A percentile compares a stretch with the other conserved stretches of the same genome.
Evolutionary conservation across 2,797 vertebrate genomes (phyloP).

Genomic region (Prunella strophiata): DNA sequence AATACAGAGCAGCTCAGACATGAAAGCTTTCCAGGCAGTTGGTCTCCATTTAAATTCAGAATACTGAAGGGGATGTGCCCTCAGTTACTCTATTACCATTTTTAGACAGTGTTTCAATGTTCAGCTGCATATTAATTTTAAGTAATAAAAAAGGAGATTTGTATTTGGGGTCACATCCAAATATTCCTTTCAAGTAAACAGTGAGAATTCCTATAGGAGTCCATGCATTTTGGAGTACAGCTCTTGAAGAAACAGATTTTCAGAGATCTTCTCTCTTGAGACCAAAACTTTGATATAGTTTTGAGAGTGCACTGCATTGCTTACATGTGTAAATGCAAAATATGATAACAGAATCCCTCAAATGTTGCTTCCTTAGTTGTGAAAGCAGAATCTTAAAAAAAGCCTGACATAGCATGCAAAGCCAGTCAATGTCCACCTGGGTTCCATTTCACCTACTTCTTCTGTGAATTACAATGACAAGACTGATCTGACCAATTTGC

Average conservation of each 20-base stretch:
- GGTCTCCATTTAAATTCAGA: constrained; percentile 60
- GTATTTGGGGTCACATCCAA: not conserved
- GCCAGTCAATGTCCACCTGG: not conserved
- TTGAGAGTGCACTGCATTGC: not conserved
- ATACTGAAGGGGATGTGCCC: not conserved
- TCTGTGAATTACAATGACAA: not conserved
- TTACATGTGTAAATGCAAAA: not conserved
- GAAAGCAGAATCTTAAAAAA: not conserved
- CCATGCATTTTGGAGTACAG: not conserved
- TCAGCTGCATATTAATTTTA: constrained; percentile 45
- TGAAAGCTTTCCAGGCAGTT: constrained; percentile 33
- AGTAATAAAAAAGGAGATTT: constrained; percentile 4
- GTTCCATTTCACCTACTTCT: not conserved
- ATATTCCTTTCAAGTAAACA: not conserved
- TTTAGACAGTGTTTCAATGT: constrained; percentile 31
- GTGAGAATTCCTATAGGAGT: not conserved
- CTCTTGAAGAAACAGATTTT: not conserved
- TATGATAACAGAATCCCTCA: not conserved
- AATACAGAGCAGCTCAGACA: not conserved
- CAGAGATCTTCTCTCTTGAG: not conserved
- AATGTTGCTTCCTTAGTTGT: not conserved
- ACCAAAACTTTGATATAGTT: not conserved
- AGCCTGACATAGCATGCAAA: not conserved
- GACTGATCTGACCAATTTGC: not conserved
- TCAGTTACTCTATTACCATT: not conserved